Base-by-base conservation (phyloP, 2,113 vertebrate genomes). In the Steatornis caripensis region DNA sequence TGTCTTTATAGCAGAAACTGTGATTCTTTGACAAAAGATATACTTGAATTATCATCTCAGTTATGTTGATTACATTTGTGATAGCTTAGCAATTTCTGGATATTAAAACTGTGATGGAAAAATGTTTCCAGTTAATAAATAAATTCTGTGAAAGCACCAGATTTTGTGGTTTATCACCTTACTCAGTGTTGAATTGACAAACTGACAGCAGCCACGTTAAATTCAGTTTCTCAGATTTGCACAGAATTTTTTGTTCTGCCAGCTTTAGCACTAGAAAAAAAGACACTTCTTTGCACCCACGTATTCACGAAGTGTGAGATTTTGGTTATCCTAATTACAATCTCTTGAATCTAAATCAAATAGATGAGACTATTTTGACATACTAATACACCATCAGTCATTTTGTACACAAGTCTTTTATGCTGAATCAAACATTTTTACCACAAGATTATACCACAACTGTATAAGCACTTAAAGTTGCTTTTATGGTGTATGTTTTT, bases 61-160 rank as follows among this genome's bases (percentile, higher is more conserved):
- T 68, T 86, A 46, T 32, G 21, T 66, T 49, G 36, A 62, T 88
- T 64, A 70, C 45, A 57, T 30, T 70, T 81, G 84, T 78, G 60
- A 68, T 55, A 86, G 82, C 26, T 54, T n/a, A 94, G 68, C 54
- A 20, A 54, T 76, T 84, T 81, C 79, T 84, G 46, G 39, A 34
- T 92, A 72, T 83, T 86, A 84, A 89, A 66, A 48, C 36, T 89
- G 57, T 94, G 77, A 90, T 64, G 29, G 49, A 57, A 88, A 86
- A 75, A 65, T 32, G 27, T 80, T 90, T 95, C 69, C 53, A 39
- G 41, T 89, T 84, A 98, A 98, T 98, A 98, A 98, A 98, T 62
- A 74, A 82, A 17, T 90, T 69, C 26, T 43, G 39, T 74, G 78
- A 82, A 88, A 86, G 45, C 61, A 91, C 15, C 2, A 2, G 24